A percentile compares a stretch with the other conserved stretches of the same genome.
Conservation (phyloP, 2,888 invertebrate species). For the Idaea dimidiata region DNA sequence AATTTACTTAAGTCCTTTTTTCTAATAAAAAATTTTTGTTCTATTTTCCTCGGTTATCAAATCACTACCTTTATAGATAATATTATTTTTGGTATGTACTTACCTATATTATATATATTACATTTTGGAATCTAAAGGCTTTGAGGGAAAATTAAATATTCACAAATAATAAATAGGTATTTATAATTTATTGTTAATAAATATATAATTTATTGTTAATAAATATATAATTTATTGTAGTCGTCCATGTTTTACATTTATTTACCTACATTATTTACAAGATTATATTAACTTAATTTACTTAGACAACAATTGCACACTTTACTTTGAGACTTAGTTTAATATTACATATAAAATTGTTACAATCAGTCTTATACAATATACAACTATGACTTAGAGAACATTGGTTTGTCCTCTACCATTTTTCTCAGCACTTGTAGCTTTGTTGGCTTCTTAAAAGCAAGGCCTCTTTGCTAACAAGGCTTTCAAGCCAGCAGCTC, state of each 20-base stretch:
- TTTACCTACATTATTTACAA: slow-evolving; percentile 10
- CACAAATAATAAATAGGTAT: too few species aligned
- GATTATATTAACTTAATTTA: slow-evolving; percentile 17
- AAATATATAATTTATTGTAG: slow-evolving; percentile 3
- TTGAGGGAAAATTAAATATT: background rate
- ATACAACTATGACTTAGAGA: too few species aligned
- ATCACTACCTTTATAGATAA: too few species aligned
- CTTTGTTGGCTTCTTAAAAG: too few species aligned
- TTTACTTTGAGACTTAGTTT: slow-evolving; percentile 5
- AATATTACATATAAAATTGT: background rate
- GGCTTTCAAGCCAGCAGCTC: too few species aligned
- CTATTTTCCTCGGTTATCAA: too few species aligned
- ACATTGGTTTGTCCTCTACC: too few species aligned
- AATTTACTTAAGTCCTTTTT: too few species aligned
- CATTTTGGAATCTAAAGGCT: background rate
- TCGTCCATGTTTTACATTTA: slow-evolving; percentile 10
- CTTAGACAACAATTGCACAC: slow-evolving; percentile 18
- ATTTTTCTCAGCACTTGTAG: too few species aligned
- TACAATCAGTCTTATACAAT: slow-evolving; percentile 5
- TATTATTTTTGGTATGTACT: too few species aligned
- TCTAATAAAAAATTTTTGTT: too few species aligned
- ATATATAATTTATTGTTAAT: background rate
- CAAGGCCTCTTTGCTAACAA: too few species aligned
- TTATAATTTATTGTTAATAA: slow-evolving; percentile 1
- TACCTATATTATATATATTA: background rate